Evolutionary conservation across 2,113 vertebrate species (phyloP).

Genomic region (Puffinus mauretanicus): DNA sequence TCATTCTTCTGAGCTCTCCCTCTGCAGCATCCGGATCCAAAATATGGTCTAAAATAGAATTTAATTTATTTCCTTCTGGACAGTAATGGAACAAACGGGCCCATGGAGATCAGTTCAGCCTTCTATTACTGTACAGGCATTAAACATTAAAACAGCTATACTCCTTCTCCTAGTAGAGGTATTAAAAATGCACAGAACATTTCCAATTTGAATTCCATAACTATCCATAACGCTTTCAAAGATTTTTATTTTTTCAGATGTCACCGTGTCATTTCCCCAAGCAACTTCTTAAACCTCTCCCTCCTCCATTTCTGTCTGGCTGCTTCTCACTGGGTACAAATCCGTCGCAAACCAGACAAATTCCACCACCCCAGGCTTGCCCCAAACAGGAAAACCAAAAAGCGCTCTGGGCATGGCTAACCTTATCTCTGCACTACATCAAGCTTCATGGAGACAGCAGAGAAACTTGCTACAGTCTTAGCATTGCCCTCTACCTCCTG

Average conservation of each 20-base stretch:
- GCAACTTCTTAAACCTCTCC: not conserved
- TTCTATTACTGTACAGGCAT: conserved; percentile 62
- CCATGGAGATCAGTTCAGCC: conserved; percentile 20
- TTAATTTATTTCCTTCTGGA: conserved; percentile 55
- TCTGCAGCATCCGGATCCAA: not conserved
- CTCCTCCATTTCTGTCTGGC: not conserved
- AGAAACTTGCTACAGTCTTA: not conserved
- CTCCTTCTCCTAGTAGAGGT: conserved; percentile 44
- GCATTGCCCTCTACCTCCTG: no score
- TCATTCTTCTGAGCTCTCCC: not conserved
- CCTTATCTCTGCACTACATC: not conserved
- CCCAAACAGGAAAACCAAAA: not conserved
- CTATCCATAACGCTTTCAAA: conserved; percentile 40
- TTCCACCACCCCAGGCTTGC: not conserved
- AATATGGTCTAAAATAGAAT: conserved; percentile 58
- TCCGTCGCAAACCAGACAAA: not conserved
- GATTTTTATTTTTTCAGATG: conserved; percentile 12
- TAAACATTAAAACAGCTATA: conserved; percentile 69
- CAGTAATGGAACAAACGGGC: conserved; percentile 32
- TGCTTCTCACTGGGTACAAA: not conserved
- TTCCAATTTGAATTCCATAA: conserved; percentile 64
- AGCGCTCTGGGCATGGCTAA: not conserved
- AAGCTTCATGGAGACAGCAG: fast-evolving
- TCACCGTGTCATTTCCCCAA: not conserved
- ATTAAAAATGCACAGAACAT: conserved; percentile 71